These are phyloP conservation scores for Micrastur ruficollis DNA, from an alignment of 2,797 vertebrate species.

Conservation along the genomic window DNA sequence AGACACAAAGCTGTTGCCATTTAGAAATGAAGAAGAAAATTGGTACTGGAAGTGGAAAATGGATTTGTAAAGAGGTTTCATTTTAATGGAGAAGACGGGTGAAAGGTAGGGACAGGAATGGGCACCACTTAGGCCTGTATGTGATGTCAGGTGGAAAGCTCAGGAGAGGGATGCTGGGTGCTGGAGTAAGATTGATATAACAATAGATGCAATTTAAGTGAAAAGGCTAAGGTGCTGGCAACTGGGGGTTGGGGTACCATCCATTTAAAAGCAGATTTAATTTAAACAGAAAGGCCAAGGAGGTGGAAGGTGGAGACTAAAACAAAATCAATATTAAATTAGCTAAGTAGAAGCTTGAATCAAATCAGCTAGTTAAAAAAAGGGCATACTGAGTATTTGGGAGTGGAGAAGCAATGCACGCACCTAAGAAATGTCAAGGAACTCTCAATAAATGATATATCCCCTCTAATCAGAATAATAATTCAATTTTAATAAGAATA, in stretches of 20 bases:
- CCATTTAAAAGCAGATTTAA: conserved; percentile 32
- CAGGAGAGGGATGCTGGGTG: background rate
- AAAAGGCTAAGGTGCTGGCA: conserved; percentile 36
- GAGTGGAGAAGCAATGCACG: background rate
- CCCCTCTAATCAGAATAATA: background rate
- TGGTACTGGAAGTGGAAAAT: background rate
- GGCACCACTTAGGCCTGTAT: background rate
- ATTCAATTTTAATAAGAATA: background rate
- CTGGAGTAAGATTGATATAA: conserved; percentile 53
- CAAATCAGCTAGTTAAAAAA: background rate
- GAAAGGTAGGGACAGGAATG: background rate
- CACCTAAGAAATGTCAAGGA: background rate
- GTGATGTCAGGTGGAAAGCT: conserved; percentile 12
- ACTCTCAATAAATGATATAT: background rate
- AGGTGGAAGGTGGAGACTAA: conserved; percentile 36
- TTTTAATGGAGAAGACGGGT: background rate
- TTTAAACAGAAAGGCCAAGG: conserved; percentile 44
- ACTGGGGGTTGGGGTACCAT: background rate
- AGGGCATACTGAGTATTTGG: background rate
- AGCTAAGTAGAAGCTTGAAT: conserved; percentile 14
- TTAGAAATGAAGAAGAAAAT: background rate
- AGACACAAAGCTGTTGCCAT: background rate
- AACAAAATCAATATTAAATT: conserved; percentile 57
- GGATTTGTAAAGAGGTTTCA: background rate
- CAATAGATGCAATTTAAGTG: conserved; percentile 46